Conservation (phyloP, 2,113 vertebrate genomes). For the Benitochromis conjunctus region DNA sequence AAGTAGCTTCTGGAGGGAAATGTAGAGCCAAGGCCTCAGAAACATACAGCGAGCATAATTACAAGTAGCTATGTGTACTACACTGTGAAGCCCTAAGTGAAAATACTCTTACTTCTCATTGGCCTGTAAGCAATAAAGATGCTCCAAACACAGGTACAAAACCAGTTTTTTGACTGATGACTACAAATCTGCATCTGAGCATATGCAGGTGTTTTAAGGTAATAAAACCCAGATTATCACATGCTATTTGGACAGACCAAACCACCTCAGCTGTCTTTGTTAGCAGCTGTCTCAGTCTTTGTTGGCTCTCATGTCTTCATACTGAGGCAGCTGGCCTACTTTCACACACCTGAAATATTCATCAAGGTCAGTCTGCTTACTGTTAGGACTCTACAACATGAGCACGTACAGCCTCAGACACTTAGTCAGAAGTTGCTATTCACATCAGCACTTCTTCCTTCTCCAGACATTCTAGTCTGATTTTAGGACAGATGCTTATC, state of each 20-base stretch:
- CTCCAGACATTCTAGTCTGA: not conserved
- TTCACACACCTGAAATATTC: slow-evolving; percentile 71
- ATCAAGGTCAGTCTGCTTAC: slow-evolving; percentile 54
- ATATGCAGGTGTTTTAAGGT: not conserved
- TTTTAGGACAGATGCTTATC: not conserved
- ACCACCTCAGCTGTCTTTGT: not conserved
- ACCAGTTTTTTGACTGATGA: not conserved
- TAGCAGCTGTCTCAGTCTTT: not conserved
- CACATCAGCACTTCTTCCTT: not conserved
- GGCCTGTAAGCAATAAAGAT: not conserved
- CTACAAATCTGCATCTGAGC: not conserved
- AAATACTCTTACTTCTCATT: not conserved
- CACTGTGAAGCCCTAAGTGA: not conserved
- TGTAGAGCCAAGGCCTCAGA: not conserved
- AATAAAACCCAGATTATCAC: not conserved
- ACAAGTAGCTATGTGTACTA: not conserved
- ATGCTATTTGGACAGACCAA: not conserved
- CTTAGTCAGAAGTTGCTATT: not conserved
- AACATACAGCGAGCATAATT: not conserved
- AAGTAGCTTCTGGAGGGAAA: not conserved
- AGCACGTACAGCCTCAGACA: not conserved
- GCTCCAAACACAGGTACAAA: not conserved
- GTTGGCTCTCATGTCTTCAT: not conserved
- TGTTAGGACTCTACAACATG: not conserved
- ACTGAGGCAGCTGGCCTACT: slow-evolving; percentile 57